phyloP scores from a whole-genome alignment of 2,888 invertebrate species.

The Mimachlamys varia region DNA sequence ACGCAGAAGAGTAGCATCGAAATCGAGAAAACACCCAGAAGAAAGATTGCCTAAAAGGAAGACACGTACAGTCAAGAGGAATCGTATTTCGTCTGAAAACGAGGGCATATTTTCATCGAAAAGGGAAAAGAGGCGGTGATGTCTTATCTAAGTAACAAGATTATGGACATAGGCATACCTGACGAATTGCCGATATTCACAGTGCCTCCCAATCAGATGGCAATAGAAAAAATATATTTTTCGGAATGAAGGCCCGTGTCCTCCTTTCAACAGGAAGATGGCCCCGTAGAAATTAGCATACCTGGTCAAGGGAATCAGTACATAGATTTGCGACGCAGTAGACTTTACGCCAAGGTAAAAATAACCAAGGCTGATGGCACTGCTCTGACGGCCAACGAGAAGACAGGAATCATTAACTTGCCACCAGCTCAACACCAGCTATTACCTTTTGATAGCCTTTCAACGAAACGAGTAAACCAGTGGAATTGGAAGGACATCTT shows the following conservation, averaged over 20 bases:
- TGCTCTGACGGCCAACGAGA: conserved; percentile 41
- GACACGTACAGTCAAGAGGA: too few relatives aligned
- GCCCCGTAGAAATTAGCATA: conserved; percentile 44
- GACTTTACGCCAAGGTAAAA: conserved; percentile 44
- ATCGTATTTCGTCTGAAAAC: too few relatives aligned
- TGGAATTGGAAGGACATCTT: conserved; percentile 47
- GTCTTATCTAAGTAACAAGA: conserved; percentile 45
- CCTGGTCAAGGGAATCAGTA: conserved; percentile 49
- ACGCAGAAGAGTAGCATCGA: neutral
- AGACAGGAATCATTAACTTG: conserved; percentile 44
- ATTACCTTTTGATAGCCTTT: conserved; percentile 49
- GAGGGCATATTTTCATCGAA: too few relatives aligned
- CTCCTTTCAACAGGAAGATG: conserved; percentile 39
- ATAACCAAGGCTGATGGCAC: conserved; percentile 47
- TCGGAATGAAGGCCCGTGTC: conserved; percentile 48
- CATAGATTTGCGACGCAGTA: conserved; percentile 46
- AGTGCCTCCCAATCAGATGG: conserved; percentile 46
- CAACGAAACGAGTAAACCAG: conserved; percentile 38
- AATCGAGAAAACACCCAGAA: neutral
- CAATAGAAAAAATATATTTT: conserved; percentile 46
- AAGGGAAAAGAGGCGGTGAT: too few relatives aligned
- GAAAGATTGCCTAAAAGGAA: neutral
- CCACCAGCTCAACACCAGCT: conserved; percentile 40
- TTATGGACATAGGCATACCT: conserved; percentile 42
- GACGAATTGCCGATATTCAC: conserved; percentile 44